Percentiles rank a stretch among this genome's conserved stretches.
phyloP scores from a whole-genome alignment of 2,888 invertebrate species.

The Cremastinae sp. region DNA sequence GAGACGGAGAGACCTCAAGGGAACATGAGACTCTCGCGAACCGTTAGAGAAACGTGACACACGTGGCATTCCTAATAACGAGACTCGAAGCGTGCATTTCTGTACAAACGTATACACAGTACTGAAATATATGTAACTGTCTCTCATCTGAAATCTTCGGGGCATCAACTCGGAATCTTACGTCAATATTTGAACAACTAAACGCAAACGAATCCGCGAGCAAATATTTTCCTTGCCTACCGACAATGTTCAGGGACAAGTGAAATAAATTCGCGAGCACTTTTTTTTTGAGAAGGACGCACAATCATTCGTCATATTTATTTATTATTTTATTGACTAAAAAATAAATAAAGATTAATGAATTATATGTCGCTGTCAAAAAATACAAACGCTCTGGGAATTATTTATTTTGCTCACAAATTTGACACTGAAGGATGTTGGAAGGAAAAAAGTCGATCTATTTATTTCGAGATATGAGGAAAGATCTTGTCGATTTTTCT shows the following conservation, averaged over 20 bases:
- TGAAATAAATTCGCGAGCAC: not conserved
- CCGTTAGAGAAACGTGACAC: slow-evolving; percentile 67
- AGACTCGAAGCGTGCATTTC: slow-evolving; percentile 45
- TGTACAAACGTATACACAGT: slow-evolving; percentile 27
- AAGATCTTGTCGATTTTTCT: no score
- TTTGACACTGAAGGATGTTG: no score
- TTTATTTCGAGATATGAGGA: no score
- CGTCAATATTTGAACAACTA: not conserved
- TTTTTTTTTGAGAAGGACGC: no score
- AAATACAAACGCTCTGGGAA: no score
- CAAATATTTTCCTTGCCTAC: not conserved
- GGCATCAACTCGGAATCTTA: slow-evolving; percentile 14
- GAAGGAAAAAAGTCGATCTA: no score
- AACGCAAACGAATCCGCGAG: not conserved
- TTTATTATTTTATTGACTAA: no score
- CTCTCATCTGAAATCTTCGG: slow-evolving; percentile 11
- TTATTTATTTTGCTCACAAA: no score
- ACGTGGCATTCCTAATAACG: slow-evolving; percentile 63
- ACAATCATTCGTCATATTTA: no score
- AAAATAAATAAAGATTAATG: no score
- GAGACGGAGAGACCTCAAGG: slow-evolving; percentile 30
- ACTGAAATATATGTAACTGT: slow-evolving; percentile 11
- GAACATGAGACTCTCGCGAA: slow-evolving; percentile 49
- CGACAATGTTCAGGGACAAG: not conserved
- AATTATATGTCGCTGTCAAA: no score